Evolutionary conservation across 2,797 vertebrate species (phyloP), one percentile per base, ranked within the genome.

Genomic region (Myotis planiceps): DNA sequence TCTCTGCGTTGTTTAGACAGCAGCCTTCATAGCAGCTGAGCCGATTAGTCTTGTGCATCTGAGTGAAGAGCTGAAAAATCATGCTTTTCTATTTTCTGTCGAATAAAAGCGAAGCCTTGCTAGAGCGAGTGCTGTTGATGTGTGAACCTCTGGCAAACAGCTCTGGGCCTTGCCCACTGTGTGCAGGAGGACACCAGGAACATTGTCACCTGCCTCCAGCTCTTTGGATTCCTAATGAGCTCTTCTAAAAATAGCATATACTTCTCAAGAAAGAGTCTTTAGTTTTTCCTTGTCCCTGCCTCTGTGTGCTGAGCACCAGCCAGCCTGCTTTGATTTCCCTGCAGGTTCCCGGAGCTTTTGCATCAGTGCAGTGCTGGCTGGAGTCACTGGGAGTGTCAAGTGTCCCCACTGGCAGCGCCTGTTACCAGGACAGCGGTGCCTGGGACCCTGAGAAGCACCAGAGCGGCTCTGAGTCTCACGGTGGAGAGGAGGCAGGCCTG

Each of bases 291-390:
- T 81, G 68, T 18, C 25, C 16, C 16, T 29, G n/a, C 51, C 25
- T 69, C 85, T 86, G 19, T 10, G 3, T 7, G 0, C 79, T 47
- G 53, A 94, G 72, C 60, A 75, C 13, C 65, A 76, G 39, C 39
- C n/a, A 69, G 79, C 47, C 72, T 3, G 6, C 47, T 82, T 23
- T 76, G 66, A 93, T 78, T 83, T 89, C 96, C 86, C 74, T n/a
- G 29, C 27, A 68, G 82, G 51, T 12, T 95, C 71, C 80, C 0
- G 0, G 42, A 81, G 80, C 47, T 39, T 81, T 49, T 76, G 76
- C 76, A 19, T 89, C 81, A 29, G 1, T 12, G 27, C 37, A 25
- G 19, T 55, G 68, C 51, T 45, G 42, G 75, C 42, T 6, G 0
- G 18, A 49, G 81, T 19, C 45, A 14, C 69, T 3, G 9, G 18